These are phyloP conservation scores for Ciconia stormi DNA, from an alignment of 2,113 vertebrate genomes.

Conservation along the genomic window DNA sequence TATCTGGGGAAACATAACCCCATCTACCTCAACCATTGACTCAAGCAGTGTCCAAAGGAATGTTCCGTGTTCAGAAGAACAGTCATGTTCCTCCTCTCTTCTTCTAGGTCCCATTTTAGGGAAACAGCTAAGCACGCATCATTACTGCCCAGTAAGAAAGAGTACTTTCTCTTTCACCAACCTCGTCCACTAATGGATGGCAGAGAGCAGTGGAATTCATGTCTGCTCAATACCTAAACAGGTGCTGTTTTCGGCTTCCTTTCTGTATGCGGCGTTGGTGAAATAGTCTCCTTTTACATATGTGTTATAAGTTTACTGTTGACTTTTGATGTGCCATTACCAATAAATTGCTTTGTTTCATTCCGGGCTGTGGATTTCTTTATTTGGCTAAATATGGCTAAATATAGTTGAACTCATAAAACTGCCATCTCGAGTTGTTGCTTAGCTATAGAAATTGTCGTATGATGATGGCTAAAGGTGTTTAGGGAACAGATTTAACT, in stretches of 20 bases:
- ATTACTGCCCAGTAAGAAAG: neutral
- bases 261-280: neutral
- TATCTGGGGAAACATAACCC: slow-evolving; percentile 44
- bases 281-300: neutral
- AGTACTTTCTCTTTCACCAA: neutral
- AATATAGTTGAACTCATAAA: neutral
- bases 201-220: neutral
- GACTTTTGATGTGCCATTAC: neutral
- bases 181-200: accelerated
- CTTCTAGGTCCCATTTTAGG: neutral
- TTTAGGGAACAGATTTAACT: neutral
- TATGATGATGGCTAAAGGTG: neutral
- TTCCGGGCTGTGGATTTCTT: neutral
- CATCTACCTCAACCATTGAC: slow-evolving; percentile 45
- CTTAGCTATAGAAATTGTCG: accelerated
- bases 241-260: neutral
- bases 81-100: neutral
- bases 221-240: neutral
- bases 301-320: neutral
- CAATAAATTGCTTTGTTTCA: slow-evolving; percentile 64
- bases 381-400: neutral
- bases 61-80: neutral
- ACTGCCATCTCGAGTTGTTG: neutral
- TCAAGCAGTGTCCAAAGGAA: neutral
- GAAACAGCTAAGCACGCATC: neutral